phyloP scores from a whole-genome alignment of 2,113 vertebrate species.

The Chionomys nivalis region DNA sequence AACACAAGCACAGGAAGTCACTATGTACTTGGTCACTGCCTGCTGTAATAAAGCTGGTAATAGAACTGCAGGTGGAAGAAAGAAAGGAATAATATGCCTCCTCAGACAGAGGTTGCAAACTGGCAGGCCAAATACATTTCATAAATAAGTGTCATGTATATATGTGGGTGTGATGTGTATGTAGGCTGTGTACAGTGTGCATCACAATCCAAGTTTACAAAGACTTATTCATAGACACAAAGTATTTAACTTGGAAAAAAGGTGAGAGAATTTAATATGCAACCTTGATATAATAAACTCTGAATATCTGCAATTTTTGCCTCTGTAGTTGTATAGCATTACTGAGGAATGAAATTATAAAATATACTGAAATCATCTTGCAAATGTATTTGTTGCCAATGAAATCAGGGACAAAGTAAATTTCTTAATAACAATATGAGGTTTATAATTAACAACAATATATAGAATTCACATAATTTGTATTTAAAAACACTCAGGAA shows the following conservation, averaged over 20 bases:
- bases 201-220: neutral
- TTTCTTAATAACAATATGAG: constrained; percentile 40
- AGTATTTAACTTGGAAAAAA: neutral
- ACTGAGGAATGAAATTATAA: constrained; percentile 41
- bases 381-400: constrained; percentile 19
- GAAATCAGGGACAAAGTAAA: neutral
- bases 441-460: neutral
- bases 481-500: constrained; percentile 10
- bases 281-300: neutral
- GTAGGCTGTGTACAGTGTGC: neutral
- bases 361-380: constrained; percentile 20
- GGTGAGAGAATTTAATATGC: constrained; percentile 18
- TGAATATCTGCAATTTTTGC: constrained; percentile 28
- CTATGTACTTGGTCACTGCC: neutral
- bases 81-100: neutral
- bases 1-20: neutral
- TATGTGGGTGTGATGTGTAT: neutral
- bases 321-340: neutral
- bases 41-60: neutral
- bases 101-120: neutral
- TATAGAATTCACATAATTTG: constrained; percentile 13
- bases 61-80: neutral
- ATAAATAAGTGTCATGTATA: neutral
- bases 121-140: neutral
- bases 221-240: constrained; percentile 34